These are phyloP conservation scores for Grallaria varia DNA, from an alignment of 2,113 vertebrate species.

Conservation along the genomic window DNA sequence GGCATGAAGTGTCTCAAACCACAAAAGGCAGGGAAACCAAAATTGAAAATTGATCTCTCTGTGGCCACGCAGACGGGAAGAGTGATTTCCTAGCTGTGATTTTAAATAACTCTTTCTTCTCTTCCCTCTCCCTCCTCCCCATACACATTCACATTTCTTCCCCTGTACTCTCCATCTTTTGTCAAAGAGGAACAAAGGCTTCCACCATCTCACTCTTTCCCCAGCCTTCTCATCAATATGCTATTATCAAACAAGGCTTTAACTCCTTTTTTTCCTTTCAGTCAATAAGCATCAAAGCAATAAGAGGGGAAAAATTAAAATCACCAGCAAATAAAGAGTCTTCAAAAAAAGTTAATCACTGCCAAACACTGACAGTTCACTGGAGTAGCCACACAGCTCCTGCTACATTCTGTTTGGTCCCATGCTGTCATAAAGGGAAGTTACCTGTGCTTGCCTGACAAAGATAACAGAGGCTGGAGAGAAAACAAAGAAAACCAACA, in stretches of 20 bases:
- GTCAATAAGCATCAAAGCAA: slow-evolving; percentile 45
- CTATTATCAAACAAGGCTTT: slow-evolving; percentile 30
- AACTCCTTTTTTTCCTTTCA: neutral
- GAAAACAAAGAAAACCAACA: neutral
- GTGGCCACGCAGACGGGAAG: neutral
- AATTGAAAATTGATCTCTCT: slow-evolving; percentile 71
- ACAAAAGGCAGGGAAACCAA: slow-evolving; percentile 52
- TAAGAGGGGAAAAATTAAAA: slow-evolving; percentile 24
- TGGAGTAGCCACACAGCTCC: neutral
- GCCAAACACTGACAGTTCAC: neutral
- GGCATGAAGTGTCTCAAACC: slow-evolving; percentile 11
- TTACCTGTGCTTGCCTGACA: neutral
- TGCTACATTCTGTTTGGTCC: neutral
- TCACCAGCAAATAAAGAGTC: neutral
- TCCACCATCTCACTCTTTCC: neutral
- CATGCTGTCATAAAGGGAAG: neutral
- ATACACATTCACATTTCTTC: slow-evolving; percentile 10
- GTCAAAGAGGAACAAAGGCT: slow-evolving; percentile 52
- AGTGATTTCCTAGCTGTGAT: slow-evolving; percentile 49
- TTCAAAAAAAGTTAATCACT: slow-evolving; percentile 15
- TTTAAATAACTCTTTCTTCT: slow-evolving; percentile 51
- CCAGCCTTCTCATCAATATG: slow-evolving; percentile 60
- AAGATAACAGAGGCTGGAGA: neutral
- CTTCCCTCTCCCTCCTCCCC: neutral
- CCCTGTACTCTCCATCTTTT: slow-evolving; percentile 28